Conservation (phyloP, 2,113 vertebrate species). For the Clarias gariepinus region DNA sequence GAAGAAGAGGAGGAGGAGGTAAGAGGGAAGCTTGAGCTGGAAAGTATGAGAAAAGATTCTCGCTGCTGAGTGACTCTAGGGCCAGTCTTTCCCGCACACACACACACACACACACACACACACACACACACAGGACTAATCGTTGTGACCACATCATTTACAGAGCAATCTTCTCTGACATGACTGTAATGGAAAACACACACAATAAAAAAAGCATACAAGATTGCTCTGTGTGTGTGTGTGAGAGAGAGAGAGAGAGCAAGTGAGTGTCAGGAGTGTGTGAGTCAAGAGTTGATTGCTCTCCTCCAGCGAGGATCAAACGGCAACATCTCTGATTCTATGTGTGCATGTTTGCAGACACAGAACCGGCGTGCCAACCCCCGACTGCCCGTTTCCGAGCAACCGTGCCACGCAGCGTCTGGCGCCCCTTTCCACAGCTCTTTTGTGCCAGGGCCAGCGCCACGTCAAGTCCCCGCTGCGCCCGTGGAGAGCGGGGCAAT, state of each 20-base stretch:
- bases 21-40: background rate
- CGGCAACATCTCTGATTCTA: slow-evolving; percentile 44
- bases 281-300: slow-evolving; percentile 36
- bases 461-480: slow-evolving; percentile 73
- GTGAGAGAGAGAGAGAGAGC: slow-evolving; percentile 21
- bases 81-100: slow-evolving; percentile 5
- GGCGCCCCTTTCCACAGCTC: slow-evolving; percentile 59
- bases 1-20: background rate
- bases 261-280: slow-evolving; percentile 11
- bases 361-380: slow-evolving; percentile 64
- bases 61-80: slow-evolving; percentile 37
- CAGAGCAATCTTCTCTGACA: slow-evolving; percentile 35
- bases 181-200: slow-evolving; percentile 47
- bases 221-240: slow-evolving; percentile 33
- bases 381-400: slow-evolving; percentile 74
- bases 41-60: slow-evolving; percentile 44
- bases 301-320: slow-evolving; percentile 52
- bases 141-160: slow-evolving; percentile 39
- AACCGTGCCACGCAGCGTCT: slow-evolving; percentile 76
- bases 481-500: slow-evolving; percentile 70
- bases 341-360: slow-evolving; percentile 46
- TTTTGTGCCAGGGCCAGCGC: slow-evolving; percentile 79
- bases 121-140: slow-evolving; percentile 35
- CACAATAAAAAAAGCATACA: slow-evolving; percentile 3
- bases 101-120: slow-evolving; percentile 1